Evolutionary conservation across 2,888 invertebrate genomes (phyloP).

Genomic region (Nomada lathburiana): DNA sequence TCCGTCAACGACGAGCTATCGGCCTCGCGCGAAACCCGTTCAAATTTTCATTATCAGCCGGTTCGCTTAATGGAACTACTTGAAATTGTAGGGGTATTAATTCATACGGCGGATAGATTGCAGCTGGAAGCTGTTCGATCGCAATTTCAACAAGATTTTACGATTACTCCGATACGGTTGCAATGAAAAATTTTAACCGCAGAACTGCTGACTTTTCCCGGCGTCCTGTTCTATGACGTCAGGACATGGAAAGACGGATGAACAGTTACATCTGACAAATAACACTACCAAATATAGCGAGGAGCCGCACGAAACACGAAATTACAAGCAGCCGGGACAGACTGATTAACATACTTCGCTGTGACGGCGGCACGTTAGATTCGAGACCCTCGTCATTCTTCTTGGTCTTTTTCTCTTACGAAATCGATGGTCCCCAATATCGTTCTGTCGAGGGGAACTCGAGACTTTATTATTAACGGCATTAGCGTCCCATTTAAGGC

Average conservation of each 20-base stretch:
- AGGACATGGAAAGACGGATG: constrained; percentile 7
- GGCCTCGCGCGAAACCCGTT: constrained; percentile 11
- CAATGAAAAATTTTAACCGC: background rate
- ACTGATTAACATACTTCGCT: constrained; percentile 57
- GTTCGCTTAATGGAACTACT: background rate
- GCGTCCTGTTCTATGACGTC: background rate
- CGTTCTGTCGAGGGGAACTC: background rate
- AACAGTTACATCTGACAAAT: constrained; percentile 55
- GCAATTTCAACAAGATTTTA: background rate
- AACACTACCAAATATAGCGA: constrained; percentile 53
- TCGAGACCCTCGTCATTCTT: constrained; percentile 41
- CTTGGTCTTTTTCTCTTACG: constrained; percentile 47
- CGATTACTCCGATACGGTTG: background rate
- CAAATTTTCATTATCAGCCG: constrained; percentile 5
- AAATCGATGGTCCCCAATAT: constrained; percentile 31
- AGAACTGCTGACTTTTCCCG: background rate
- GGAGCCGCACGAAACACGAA: constrained; percentile 41
- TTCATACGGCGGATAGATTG: background rate
- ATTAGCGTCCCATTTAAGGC: too few species aligned
- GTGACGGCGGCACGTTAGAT: constrained; percentile 40
- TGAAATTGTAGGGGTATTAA: background rate
- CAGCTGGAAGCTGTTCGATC: background rate
- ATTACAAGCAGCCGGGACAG: constrained; percentile 22
- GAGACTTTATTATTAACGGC: too few species aligned
- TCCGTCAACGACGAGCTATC: constrained; percentile 6